Base-by-base conservation (phyloP, 2,113 vertebrate genomes). In the Fregata magnificens region DNA sequence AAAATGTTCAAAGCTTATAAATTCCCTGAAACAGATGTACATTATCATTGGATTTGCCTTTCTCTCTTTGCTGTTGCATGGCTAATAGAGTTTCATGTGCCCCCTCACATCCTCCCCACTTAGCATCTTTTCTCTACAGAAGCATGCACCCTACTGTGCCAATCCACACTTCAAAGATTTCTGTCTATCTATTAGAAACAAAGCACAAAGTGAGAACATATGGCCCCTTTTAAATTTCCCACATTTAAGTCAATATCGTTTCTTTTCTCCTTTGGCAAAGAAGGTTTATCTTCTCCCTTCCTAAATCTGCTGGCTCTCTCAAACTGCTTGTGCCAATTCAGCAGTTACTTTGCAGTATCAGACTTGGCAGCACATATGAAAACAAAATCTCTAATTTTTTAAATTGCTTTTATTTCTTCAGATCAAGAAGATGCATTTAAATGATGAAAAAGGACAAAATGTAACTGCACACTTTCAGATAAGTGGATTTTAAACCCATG, bases 21-120 rank as follows among this genome's bases (percentile, higher is more conserved):
- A 99, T 99, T 99, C 98, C 98, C 98, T 99, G 99, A 99, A 99
- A 99, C 99, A 99, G 99, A 99, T 99, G 99, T 99, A 99, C 98
- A 99, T 99, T 99, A 99, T 99, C 99, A 99, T 98, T 99, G 99
- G 99, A 99, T 99, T 99, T 98, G 99, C 98, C 98, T 99, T 97
- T 98, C 98, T 98, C 97, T 98, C 98, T 99, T 98, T 98, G 98
- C 98, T 98, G 97, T 98, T 98, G 98, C 98, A 98, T 99, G 98
- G 98, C 98, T 99, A 99, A 99, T 98, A 99, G 99, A 98, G 98
- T 98, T 98, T 98, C 98, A 97, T 98, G 96, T 98, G 98, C 98
- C 98, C 98, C 98, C 98, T 97, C 98, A 98, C 98, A 98, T 99
- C 98, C 97, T 98, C 98, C 97, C 98, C 97, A 95, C 98, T 98